Percentiles rank a stretch among this genome's conserved stretches.
These are phyloP conservation scores for Lagocephalus sceleratus DNA, from an alignment of 2,797 vertebrate genomes.

Conservation along the genomic window DNA sequence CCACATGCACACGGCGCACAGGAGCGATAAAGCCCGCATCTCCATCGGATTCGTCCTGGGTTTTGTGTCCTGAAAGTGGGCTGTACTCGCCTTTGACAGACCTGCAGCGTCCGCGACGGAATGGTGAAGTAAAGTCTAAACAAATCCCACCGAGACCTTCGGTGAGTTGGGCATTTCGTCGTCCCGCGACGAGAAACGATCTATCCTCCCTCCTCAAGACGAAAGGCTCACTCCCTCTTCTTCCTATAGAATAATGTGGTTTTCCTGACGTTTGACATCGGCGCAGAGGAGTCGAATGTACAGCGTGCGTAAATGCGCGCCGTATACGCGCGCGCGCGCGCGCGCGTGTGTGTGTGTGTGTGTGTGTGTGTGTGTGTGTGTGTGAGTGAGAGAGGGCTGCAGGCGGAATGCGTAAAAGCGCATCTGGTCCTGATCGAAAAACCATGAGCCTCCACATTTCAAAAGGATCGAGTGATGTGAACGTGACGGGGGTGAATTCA, in stretches of 20 bases:
- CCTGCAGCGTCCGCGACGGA: conserved; percentile 12
- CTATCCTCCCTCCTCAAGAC: conserved; percentile 23
- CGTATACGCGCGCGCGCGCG: no score
- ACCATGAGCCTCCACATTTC: conserved; percentile 19
- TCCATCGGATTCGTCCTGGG: conserved; percentile 14
- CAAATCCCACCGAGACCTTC: conserved; percentile 15
- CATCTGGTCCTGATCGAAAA: conserved; percentile 46
- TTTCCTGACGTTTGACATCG: conserved; percentile 59
- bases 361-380: no score
- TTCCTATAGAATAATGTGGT: conserved; percentile 57
- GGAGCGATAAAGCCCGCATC: conserved; percentile 35
- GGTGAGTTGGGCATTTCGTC: conserved; percentile 26
- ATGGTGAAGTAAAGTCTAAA: conserved; percentile 14
- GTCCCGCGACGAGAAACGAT: conserved; percentile 26
- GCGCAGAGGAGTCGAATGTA: conserved; percentile 68
- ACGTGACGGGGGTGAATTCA: conserved; percentile 3
- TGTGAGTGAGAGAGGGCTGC: no score
- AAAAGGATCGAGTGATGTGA: conserved; percentile 10
- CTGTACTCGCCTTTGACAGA: conserved; percentile 22
- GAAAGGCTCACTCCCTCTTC: conserved; percentile 50
- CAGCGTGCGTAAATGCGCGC: conserved; percentile 59
- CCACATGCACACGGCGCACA: conserved; percentile 62
- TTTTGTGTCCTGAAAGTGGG: conserved; percentile 23
- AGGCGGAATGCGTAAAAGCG: conserved; percentile 53
- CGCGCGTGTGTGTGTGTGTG: no score